Base-by-base conservation (phyloP, 2,797 vertebrate species). In the Florisuga fusca region DNA sequence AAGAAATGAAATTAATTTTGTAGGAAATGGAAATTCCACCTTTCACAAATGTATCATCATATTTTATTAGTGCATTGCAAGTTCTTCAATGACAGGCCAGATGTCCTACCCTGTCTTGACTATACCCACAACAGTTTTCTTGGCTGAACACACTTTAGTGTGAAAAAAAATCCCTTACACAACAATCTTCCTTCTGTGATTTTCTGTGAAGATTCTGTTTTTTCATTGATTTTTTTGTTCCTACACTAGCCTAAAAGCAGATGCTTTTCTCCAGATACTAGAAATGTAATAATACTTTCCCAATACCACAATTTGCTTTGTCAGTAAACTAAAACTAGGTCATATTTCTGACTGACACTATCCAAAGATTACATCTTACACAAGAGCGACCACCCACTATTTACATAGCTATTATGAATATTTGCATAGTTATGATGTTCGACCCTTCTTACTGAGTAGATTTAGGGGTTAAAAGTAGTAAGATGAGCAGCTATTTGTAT, bases 71-170 rank as follows among this genome's bases (percentile, higher is more conserved):
- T 43, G 23, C 41, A 51, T 27, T 86, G 38, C 43, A 89, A 84
- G 53, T 62, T 85, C 43, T 90, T 62, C 76, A 91, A 4, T 19
- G 13, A 36, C 26, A 43, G 15, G 18, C 22, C 48, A 48, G 15
- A 66, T 17, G 7, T 51, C n/a, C 48, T 36, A 8, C 6, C 15
- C 33, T 25, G 9, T 27, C 90, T 78, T 36, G 55, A 66, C 15
- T n/a, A 15, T 31, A 68, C 16, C 15, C 20, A 36, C 27, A 13
- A 29, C 25, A 41, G 4, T 6, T 15, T 36, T 51, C 34, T 66
- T 1, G 0, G 15, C 16, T 58, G 27, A 74, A 75, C 4, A 41
- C 2, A 1, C 8, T 67, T 74, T 16, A 29, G 19, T 15, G 9
- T 38, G 11, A 3, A 46, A 50, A 10, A 12, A 22, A n/a, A 26